phyloP scores from a whole-genome alignment of 2,888 invertebrate genomes.

The Cryptosula pallasiana region DNA sequence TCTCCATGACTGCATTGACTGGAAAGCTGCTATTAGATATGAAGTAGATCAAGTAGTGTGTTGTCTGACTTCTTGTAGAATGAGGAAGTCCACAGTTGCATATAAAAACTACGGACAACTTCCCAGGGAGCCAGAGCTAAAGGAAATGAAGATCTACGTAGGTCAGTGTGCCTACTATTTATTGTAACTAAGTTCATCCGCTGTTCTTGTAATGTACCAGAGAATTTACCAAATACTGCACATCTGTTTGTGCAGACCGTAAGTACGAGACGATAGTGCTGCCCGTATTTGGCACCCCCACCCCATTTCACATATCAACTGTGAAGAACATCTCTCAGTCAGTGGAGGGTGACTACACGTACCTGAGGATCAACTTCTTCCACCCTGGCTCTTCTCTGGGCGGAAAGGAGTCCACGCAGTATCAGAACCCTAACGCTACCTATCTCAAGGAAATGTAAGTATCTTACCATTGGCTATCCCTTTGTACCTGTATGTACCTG shows the following conservation, averaged over 20 bases:
- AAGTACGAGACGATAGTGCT: conserved; percentile 98
- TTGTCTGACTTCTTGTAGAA: conserved; percentile 43
- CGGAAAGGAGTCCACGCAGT: conserved; percentile 80
- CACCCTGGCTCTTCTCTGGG: conserved; percentile 95
- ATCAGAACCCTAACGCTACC: conserved; percentile 90
- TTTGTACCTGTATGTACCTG: no score
- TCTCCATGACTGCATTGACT: no score
- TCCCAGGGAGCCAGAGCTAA: conserved; percentile 88
- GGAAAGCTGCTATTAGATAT: background rate
- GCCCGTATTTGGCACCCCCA: conserved; percentile 90
- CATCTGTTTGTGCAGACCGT: conserved; percentile 63
- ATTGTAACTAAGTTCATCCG: no score
- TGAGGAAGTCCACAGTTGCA: conserved; percentile 88
- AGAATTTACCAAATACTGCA: no score
- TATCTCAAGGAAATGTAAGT: conserved; percentile 95
- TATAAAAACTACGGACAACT: conserved; percentile 88
- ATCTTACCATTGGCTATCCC: background rate
- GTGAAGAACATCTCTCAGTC: conserved; percentile 98
- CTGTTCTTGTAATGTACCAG: no score
- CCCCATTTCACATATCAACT: conserved; percentile 97
- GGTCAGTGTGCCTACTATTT: conserved; percentile 64
- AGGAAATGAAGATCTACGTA: conserved; percentile 87
- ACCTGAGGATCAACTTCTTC: conserved; percentile 93
- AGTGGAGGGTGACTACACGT: conserved; percentile 97
- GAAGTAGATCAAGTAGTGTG: background rate